These are phyloP conservation scores for Ectemnius cavifrons DNA, from an alignment of 2,888 invertebrate species.

Conservation along the genomic window DNA sequence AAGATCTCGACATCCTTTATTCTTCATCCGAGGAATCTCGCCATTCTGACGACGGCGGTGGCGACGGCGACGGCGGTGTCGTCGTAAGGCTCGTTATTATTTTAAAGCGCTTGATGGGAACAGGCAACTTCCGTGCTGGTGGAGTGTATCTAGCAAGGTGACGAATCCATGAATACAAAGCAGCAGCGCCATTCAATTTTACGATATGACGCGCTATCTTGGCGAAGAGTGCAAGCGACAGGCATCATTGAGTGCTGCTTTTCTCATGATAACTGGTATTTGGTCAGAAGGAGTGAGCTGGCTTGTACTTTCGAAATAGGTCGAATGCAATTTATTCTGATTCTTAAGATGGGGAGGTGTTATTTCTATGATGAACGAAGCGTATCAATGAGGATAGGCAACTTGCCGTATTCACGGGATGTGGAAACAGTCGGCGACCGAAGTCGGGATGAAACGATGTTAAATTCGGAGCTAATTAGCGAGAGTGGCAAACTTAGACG, in stretches of 20 bases:
- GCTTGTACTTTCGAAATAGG: neutral
- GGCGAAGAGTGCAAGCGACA: constrained; percentile 15
- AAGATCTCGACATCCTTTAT: no score
- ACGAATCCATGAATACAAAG: constrained; percentile 71
- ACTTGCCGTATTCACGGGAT: no score
- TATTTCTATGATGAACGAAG: neutral
- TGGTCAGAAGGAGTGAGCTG: neutral
- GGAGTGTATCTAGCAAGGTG: constrained; percentile 50
- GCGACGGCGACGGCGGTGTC: no score
- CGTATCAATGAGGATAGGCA: no score
- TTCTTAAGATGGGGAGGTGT: neutral
- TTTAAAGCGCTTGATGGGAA: constrained; percentile 52
- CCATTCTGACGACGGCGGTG: no score
- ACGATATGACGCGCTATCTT: constrained; percentile 41
- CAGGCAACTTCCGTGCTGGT: constrained; percentile 42
- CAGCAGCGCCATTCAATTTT: constrained; percentile 62
- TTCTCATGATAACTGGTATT: constrained; percentile 12
- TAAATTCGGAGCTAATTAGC: no score
- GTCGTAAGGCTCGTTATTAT: constrained; percentile 61
- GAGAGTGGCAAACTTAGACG: no score
- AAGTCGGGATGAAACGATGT: no score
- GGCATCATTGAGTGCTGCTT: constrained; percentile 51
- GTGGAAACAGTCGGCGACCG: no score
- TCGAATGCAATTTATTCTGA: no score
- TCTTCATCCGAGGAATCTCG: no score